Conservation (phyloP, 2,797 vertebrate genomes). For the Esox masquinongy region DNA sequence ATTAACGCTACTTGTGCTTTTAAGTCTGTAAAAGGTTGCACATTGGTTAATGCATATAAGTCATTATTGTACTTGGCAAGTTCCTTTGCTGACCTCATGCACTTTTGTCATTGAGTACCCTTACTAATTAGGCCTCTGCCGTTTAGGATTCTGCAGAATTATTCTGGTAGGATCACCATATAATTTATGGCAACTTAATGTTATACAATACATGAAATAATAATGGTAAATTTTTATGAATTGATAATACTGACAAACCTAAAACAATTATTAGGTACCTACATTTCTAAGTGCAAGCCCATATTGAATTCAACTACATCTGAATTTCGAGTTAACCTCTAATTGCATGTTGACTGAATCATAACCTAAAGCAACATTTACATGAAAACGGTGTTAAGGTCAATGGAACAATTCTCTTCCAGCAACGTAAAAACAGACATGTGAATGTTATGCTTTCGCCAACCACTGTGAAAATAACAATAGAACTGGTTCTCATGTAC, state of each 20-base stretch:
- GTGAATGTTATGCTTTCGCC: constrained; percentile 1
- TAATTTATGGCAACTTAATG: constrained; percentile 44
- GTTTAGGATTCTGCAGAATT: background rate
- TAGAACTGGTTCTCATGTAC: constrained; percentile 35
- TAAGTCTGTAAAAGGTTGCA: constrained; percentile 20
- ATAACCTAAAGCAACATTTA: constrained; percentile 17
- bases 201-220: constrained; percentile 25
- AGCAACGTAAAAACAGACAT: constrained; percentile 21
- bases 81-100: constrained; percentile 57
- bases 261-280: constrained; percentile 59
- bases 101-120: constrained; percentile 47
- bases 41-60: constrained; percentile 20
- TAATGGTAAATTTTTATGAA: background rate
- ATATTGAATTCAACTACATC: constrained; percentile 15
- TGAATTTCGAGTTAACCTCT: constrained; percentile 1
- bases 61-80: constrained; percentile 46
- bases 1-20: constrained; percentile 61
- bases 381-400: constrained; percentile 47
- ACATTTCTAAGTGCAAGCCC: constrained; percentile 35
- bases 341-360: background rate
- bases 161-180: constrained; percentile 29
- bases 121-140: background rate
- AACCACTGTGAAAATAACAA: constrained; percentile 31
- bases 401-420: constrained; percentile 30
- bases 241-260: constrained; percentile 44